These are phyloP conservation scores for Antheraea yamamai DNA, from an alignment of 2,888 invertebrate genomes.

Conservation along the genomic window DNA sequence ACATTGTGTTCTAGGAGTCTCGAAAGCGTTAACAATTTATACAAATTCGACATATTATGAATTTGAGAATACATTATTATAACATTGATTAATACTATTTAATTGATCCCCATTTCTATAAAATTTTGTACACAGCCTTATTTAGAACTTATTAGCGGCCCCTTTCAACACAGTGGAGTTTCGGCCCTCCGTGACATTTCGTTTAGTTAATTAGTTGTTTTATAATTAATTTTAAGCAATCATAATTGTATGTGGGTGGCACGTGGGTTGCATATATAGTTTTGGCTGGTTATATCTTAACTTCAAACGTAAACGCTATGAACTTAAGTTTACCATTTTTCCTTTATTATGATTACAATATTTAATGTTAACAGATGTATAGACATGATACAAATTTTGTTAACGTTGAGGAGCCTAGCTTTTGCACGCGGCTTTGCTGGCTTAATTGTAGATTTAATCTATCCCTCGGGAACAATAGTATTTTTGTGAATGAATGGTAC, in stretches of 20 bases:
- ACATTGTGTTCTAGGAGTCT: too few relatives aligned
- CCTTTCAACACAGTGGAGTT: background rate
- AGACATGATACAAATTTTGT: too few relatives aligned
- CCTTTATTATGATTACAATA: background rate
- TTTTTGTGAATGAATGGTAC: too few relatives aligned
- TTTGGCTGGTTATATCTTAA: background rate
- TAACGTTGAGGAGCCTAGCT: too few relatives aligned
- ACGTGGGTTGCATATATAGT: background rate
- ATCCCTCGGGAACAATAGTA: too few relatives aligned
- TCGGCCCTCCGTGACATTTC: background rate
- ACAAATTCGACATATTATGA: background rate
- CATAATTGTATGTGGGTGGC: background rate
- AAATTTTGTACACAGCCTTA: background rate
- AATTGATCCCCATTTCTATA: background rate
- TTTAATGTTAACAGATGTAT: too few relatives aligned
- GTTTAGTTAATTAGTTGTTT: background rate
- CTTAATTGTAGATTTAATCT: too few relatives aligned
- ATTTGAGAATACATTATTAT: background rate
- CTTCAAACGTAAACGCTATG: background rate
- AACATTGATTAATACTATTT: background rate
- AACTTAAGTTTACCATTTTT: background rate
- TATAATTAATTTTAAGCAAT: background rate
- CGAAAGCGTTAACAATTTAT: background rate
- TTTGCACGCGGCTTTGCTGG: too few relatives aligned
- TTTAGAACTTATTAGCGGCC: background rate